Evolutionary conservation across 2,888 invertebrate species (phyloP), one percentile per base, ranked within the genome.

Genomic region (Crioceris asparagi): DNA sequence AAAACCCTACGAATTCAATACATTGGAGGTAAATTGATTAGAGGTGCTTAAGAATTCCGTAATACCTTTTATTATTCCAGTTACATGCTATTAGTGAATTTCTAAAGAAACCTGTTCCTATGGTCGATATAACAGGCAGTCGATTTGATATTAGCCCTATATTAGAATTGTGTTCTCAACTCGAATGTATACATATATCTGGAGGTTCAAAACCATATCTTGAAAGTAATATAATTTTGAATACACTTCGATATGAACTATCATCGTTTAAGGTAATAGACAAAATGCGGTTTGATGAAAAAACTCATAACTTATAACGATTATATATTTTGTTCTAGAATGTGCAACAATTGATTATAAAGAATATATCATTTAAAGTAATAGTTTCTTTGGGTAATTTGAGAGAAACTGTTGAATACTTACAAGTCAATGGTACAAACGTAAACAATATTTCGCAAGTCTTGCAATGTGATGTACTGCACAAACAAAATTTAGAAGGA

Each of bases 111-210:
- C 85, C 91, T 0, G 85, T 91, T 58, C 88, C 93, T 0, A 71
- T 78, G 2, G 71, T 76, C 40, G 87, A 87, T 55, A 78, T 80
- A 43, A 72, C 74, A 16, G 85, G 88, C 52, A 80, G 79, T 49
- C 77, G 79, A 61, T 84, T 79, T 53, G 92, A 94, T 65, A 83
- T 94, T 51, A 88, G 91, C 45, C 90, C 93, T 55, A 79, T 93
- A 1, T 62, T 94, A 36, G 94, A 94, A 63, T 86, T 90, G 56
- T 84, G 83, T 60, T 79, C 79, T 0, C 81, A 86, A 56, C 65
- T 93, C 17, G 74, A 74, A 14, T 70, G 72, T 15, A 62, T 90
- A 8, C 71, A 70, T 47, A 74, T 91, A 36, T 64, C 69, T 54
- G 85, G 87, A 2, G 77, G 73, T 49, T 67, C 70, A 17, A 70